Evolutionary conservation across 2,797 vertebrate species (phyloP), one percentile per base, ranked within the genome.

Genomic region (Brachyrhaphis roseni): DNA sequence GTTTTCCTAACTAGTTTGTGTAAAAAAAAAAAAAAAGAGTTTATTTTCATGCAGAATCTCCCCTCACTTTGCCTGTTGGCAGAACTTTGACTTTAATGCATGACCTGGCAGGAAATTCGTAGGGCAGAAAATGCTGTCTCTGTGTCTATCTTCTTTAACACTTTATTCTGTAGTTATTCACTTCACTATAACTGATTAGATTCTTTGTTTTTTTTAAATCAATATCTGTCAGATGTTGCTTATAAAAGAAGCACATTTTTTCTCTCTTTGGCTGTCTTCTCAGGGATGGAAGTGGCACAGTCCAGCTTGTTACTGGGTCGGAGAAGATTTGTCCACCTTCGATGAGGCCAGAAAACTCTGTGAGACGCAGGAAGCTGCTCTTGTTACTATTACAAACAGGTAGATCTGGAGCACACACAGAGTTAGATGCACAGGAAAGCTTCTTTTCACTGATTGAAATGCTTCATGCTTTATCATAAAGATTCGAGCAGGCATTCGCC

Each of bases 211-310:
- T 66, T 26, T 68, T 41, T 39, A n/a, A n/a, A 26, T 41, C 10
- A 39, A 43, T n/a, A 28, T 39, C 62, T 43, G 23, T 43, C 66
- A 43, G 12, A n/a, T 70, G 2, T 70, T 43, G 66, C 39, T 70
- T 39, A n/a, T 70, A 6, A 43, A 70, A n/a, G 11, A 51, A 15
- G 2, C 66, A 6, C 23, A 1, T 13, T 26, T n/a, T n/a, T 11
- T 51, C 23, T 70, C 10, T 43, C 41, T 26, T 26, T 16, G 46
- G 31, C 28, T 34, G 16, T 55, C 6, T 13, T 55, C 8, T 81
- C 79, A 99, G 98, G 97, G 98, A 79, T 99, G 98, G 98, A 98
- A 97, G 73, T 99, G 97, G 97, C 98, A 99, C 92, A 98, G 96
- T 91, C 97, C 98, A 15, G 96, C 97, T 28, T 99, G 98, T 94